Percentiles rank a stretch among this genome's conserved stretches.
phyloP scores from a whole-genome alignment of 2,113 vertebrate species.

The Macaca nemestrina region DNA sequence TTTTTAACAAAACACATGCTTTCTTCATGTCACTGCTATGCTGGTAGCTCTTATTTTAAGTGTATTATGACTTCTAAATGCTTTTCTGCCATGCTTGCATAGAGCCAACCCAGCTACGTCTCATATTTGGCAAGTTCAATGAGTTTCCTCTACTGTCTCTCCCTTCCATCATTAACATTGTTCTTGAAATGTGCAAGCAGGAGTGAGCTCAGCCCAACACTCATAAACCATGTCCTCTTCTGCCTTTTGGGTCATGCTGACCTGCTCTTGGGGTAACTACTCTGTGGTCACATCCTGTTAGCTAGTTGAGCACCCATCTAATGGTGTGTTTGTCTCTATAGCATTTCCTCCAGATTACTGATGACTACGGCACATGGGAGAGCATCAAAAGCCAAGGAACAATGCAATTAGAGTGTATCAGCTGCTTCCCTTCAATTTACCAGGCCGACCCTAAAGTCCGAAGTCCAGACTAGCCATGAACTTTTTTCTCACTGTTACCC shows the following conservation, averaged over 20 bases:
- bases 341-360: neutral
- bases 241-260: slow-evolving; percentile 58
- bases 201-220: neutral
- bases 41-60: neutral
- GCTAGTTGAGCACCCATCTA: neutral
- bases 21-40: neutral
- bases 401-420: neutral
- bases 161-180: slow-evolving; percentile 58
- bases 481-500: neutral
- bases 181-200: slow-evolving; percentile 51
- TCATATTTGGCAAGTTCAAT: slow-evolving; percentile 60
- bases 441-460: neutral
- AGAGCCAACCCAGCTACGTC: neutral
- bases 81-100: neutral
- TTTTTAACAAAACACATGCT: neutral
- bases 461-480: neutral
- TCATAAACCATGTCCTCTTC: slow-evolving; percentile 51
- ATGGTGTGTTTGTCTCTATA: neutral
- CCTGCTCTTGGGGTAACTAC: neutral
- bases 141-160: slow-evolving; percentile 58
- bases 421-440: neutral
- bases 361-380: neutral
- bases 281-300: neutral
- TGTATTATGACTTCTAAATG: neutral
- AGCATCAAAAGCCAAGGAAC: neutral